These are phyloP conservation scores for Camponotus fellah DNA, from an alignment of 2,888 invertebrate species.

Conservation along the genomic window DNA sequence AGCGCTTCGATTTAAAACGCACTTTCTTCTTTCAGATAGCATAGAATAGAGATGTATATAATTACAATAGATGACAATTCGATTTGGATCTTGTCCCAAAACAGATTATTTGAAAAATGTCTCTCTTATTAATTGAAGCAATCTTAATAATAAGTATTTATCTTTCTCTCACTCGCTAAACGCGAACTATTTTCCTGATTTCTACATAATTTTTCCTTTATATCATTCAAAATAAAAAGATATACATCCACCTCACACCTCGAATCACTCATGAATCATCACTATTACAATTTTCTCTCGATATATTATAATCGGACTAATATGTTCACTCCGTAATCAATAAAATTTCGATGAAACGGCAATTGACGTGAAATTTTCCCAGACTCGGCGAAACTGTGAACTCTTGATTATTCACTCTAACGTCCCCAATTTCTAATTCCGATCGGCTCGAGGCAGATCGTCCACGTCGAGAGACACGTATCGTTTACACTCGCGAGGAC, in stretches of 20 bases:
- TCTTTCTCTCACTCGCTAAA: background rate
- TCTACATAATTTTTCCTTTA: background rate
- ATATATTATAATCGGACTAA: background rate
- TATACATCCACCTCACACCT: background rate
- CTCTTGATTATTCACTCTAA: background rate
- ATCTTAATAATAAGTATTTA: background rate
- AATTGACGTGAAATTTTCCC: background rate
- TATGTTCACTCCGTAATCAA: background rate
- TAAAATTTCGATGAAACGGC: background rate
- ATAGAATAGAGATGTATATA: too few relatives aligned
- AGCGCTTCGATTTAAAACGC: too few relatives aligned
- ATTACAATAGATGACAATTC: too few relatives aligned
- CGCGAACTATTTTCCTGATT: background rate
- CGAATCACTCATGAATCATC: background rate
- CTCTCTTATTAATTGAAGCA: background rate
- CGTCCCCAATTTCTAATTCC: background rate
- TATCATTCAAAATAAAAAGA: background rate
- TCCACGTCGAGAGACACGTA: background rate
- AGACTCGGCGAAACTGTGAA: background rate
- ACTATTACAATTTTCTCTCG: background rate
- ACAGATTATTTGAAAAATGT: background rate
- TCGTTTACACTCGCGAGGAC: constrained; percentile 5
- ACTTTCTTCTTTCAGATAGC: too few relatives aligned
- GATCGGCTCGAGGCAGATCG: constrained; percentile 16
- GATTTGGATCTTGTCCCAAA: background rate